Conservation (phyloP, 2,113 vertebrate species). For the Paracanthobrama guichenoti region DNA sequence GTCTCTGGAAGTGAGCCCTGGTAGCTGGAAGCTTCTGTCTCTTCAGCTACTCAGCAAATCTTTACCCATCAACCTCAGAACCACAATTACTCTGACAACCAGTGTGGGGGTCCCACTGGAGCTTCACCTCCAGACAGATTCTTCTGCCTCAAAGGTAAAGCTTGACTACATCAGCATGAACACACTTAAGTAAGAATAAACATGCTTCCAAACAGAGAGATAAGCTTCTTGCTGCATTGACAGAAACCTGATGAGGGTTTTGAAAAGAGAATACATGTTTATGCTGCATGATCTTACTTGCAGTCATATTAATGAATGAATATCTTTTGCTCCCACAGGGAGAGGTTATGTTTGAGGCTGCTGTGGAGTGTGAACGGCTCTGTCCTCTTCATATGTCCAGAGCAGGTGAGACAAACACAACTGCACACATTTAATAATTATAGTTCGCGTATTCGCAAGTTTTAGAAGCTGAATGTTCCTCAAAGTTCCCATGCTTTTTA, state of each 20-base stretch:
- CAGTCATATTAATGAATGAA: neutral
- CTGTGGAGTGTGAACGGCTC: slow-evolving; percentile 84
- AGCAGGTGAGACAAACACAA: slow-evolving; percentile 75
- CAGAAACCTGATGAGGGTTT: neutral
- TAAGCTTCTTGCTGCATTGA: neutral
- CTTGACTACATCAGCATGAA: slow-evolving; percentile 44
- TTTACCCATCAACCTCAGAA: slow-evolving; percentile 77
- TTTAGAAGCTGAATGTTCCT: too few relatives aligned
- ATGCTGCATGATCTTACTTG: too few relatives aligned
- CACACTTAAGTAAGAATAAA: neutral
- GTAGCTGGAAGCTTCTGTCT: slow-evolving; percentile 90
- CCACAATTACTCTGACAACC: slow-evolving; percentile 82
- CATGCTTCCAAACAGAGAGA: neutral
- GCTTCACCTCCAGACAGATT: slow-evolving; percentile 84
- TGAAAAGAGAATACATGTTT: neutral
- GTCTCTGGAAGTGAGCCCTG: slow-evolving; percentile 81
- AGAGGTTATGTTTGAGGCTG: slow-evolving; percentile 79
- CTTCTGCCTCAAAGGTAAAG: slow-evolving; percentile 69
- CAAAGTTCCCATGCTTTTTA: neutral
- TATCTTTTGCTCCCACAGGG: slow-evolving; percentile 67
- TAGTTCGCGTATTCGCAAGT: neutral
- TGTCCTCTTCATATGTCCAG: slow-evolving; percentile 86
- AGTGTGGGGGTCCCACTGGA: slow-evolving; percentile 82
- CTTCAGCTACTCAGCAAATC: slow-evolving; percentile 80
- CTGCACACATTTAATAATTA: neutral